Evolutionary conservation across 2,113 vertebrate genomes (phyloP), one percentile per base, ranked within the genome.

Genomic region (Epinephelus fuscoguttatus): DNA sequence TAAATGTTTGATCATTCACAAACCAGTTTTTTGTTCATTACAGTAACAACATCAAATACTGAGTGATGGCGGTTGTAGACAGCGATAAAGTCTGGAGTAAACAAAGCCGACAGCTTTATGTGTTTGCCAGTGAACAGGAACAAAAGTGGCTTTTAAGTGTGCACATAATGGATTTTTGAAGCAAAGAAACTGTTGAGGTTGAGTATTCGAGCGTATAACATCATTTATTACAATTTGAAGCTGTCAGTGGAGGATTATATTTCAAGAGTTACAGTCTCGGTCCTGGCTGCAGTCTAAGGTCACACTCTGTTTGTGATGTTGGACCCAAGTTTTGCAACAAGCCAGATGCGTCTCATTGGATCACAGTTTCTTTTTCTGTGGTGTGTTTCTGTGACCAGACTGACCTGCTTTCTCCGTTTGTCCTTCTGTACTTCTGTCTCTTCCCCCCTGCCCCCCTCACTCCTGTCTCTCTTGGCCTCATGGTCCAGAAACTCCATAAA

Each of bases 401-500:
- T 93, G 91, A 91, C 88, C 92, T 1, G 53, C 13, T 91, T 91
- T 89, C 76, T 80, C 52, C 1, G 17, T 81, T 62, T 79, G 66
- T 86, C 78, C 61, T 79, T 57, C 85, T 71, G 57, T 30, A 57
- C 59, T 25, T 67, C 25, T 57, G 62, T 68, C 73, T 70, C 18
- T 15, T 62, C 50, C 68, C 64, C 57, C 8, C 17, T 40, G 6
- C 6, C 19, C 9, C 3, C 42, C 33, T 62, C 70, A 63, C 23
- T 55, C 72, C 75, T 79, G 53, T 84, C 77, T 88, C 80, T 61
- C 70, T 74, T 47, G 72, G 82, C 84, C 81, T 84, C 70, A 23
- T 81, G 85, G 74, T 86, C 90, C 85, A 90, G 78, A 87, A 91
- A 55, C 77, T 86, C 81, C 73, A 85, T 78, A 93, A 91, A 83